phyloP scores from a whole-genome alignment of 1,140 invertebrate genomes.

The Polypedilum vanderplanki region DNA sequence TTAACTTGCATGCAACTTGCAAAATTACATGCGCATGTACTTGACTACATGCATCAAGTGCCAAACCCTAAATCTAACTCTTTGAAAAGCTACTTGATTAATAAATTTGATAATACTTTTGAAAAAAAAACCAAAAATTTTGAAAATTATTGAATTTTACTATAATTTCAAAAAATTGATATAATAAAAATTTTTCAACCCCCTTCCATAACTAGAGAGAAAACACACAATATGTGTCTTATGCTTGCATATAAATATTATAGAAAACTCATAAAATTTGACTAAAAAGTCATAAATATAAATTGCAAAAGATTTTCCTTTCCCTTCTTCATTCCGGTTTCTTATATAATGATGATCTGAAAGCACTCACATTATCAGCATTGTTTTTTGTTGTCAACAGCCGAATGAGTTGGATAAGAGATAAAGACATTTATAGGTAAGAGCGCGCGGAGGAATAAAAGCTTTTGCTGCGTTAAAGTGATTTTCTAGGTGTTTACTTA shows the following conservation, averaged over 20 bases:
- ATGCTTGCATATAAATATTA: not conserved
- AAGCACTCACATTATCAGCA: not conserved
- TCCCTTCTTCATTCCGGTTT: not conserved
- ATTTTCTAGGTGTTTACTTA: conserved; percentile 26
- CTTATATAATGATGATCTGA: not conserved
- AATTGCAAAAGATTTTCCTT: conserved; percentile 27
- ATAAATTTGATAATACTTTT: too few relatives aligned
- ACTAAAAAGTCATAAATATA: conserved; percentile 27
- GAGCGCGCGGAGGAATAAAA: not conserved
- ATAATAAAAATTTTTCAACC: not conserved
- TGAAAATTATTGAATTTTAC: too few relatives aligned
- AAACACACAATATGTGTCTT: not conserved
- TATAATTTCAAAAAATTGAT: too few relatives aligned
- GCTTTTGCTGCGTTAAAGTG: conserved; percentile 15
- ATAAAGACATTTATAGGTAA: conserved; percentile 14
- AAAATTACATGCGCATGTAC: too few relatives aligned
- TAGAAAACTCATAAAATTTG: conserved; percentile 27
- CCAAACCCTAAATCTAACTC: too few relatives aligned
- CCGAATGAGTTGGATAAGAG: not conserved
- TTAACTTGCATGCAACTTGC: too few relatives aligned
- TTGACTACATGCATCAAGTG: too few relatives aligned
- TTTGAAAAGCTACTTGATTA: too few relatives aligned
- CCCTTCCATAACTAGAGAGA: not conserved
- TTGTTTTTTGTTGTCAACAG: not conserved
- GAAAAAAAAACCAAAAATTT: too few relatives aligned